A percentile compares a stretch with the other conserved stretches of the same genome.
phyloP scores from a whole-genome alignment of 2,113 vertebrate species.

The Phalacrocorax brasilianus region DNA sequence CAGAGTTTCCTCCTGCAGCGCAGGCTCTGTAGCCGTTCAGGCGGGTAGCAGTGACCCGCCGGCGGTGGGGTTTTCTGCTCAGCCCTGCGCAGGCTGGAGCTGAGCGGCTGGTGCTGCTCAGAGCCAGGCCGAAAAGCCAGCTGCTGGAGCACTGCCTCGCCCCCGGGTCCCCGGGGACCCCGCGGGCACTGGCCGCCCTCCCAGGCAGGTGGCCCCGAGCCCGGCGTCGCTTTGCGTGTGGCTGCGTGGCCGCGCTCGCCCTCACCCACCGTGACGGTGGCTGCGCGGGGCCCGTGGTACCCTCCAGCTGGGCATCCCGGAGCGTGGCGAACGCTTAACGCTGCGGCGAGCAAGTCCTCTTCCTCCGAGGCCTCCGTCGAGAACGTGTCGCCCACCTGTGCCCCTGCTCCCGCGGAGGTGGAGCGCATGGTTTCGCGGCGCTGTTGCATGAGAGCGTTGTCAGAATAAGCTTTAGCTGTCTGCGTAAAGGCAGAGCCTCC shows the following conservation, averaged over 20 bases:
- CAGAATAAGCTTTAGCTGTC: neutral
- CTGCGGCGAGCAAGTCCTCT: neutral
- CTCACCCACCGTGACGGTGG: neutral
- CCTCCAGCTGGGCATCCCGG: neutral
- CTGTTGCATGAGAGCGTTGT: neutral
- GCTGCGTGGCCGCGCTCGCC: neutral
- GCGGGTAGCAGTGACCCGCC: neutral
- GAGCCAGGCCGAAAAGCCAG: neutral
- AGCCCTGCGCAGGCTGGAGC: neutral
- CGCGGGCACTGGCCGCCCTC: neutral
- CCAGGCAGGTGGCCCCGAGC: neutral
- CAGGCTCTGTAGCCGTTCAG: neutral
- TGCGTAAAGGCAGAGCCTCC: neutral
- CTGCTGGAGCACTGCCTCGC: neutral
- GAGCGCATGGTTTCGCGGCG: neutral
- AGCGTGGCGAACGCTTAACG: no score
- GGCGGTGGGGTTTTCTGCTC: neutral
- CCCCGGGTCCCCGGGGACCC: neutral
- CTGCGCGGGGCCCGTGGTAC: neutral
- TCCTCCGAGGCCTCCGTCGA: neutral
- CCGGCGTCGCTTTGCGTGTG: rapidly evolving
- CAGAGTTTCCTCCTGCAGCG: neutral
- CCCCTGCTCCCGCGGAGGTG: neutral
- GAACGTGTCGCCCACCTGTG: neutral
- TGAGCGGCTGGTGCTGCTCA: neutral